Percentiles rank a stretch among this genome's conserved stretches.
Evolutionary conservation across 2,113 vertebrate genomes (phyloP).

Genomic region (Tetrax tetrax): DNA sequence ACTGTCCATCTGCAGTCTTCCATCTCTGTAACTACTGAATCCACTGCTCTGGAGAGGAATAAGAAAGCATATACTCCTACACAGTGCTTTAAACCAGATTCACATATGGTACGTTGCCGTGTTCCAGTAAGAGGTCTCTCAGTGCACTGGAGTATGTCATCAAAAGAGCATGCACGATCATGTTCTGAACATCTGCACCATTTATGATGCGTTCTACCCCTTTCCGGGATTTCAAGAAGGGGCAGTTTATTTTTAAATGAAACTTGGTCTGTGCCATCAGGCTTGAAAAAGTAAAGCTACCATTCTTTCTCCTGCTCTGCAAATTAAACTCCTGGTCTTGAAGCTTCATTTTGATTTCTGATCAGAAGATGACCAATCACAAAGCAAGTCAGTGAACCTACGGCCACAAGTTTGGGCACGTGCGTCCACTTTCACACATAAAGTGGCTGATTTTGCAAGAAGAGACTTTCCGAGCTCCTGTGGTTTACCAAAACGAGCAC

Average conservation of each 20-base stretch:
- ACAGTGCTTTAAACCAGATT: neutral
- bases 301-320: neutral
- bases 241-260: neutral
- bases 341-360: neutral
- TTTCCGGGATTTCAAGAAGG: neutral
- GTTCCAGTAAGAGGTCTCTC: neutral
- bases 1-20: neutral
- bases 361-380: neutral
- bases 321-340: neutral
- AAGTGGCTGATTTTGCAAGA: neutral
- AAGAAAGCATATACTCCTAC: neutral
- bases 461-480: neutral
- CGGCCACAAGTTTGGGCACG: neutral
- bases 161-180: neutral
- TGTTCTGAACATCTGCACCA: constrained; percentile 23
- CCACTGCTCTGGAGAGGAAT: neutral
- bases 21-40: neutral
- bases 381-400: neutral
- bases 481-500: neutral
- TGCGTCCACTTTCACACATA: neutral
- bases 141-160: neutral
- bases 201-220: neutral
- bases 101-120: neutral
- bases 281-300: neutral
- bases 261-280: neutral